Evolutionary conservation across 2,888 invertebrate genomes (phyloP), one percentile per base, ranked within the genome.

Genomic region (Drosophila borealis): DNA sequence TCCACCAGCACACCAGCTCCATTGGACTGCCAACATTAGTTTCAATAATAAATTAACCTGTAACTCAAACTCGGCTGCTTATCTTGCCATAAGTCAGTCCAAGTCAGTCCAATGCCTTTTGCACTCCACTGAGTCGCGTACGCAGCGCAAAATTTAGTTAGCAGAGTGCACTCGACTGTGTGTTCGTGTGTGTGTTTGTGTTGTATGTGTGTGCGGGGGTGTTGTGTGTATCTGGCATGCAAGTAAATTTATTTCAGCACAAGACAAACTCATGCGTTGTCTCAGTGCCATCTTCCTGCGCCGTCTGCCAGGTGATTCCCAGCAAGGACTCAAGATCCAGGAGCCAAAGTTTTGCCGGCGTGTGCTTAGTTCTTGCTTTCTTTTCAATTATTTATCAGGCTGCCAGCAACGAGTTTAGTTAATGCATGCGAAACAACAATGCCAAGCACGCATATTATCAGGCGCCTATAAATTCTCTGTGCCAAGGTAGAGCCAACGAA

Each of bases 31-130:
- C 61, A 69, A 79, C 74, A 87, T 87, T 87, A 83, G 88, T 81
- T 81, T 80, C 83, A 83, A 86, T 85, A 86, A 87, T 85, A 86
- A 86, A 86, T 86, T 83, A 86, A 81, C 83, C 74, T 74, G 74
- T 76, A 78, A 79, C 71, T 84, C 81, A 74, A 74, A 74, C 79
- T 70, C 72, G 65, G 54, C 70, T 80, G 74, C 77, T 79, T 74
- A 77, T 81, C 71, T 59, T 67, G 71, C 78, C 63, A 54, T 76
- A 78, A 70, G 81, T 80, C 71, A 74, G 78, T 70, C 53, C 80
- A 74, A 76, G 75, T 75, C 77, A 61, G 75, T 72, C 78, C 75
- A 66, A 74, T 81, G 78, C 62, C 73, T 67, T 76, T 76, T 76
- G 70, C 78, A 82, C 78, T 81, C 63, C 56, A 78, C 56, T 74